Evolutionary conservation across 2,797 vertebrate species (phyloP).

Genomic region (Silurus lanzhouensis): DNA sequence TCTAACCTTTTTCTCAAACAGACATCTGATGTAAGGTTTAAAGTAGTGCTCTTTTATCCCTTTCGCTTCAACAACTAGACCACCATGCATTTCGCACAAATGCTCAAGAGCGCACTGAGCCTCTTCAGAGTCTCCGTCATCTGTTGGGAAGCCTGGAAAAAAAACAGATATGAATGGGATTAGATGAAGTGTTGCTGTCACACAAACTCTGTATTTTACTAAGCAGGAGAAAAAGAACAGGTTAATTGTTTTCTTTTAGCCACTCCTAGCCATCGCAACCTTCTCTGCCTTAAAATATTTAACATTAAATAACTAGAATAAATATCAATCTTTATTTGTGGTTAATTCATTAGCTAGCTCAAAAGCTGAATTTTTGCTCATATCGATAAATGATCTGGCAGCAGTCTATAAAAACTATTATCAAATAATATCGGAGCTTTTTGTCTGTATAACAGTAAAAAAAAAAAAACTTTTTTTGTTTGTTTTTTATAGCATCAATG

Average conservation of each 20-base stretch:
- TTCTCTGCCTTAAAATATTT: not conserved
- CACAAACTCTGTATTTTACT: not conserved
- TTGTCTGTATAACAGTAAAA: too few relatives aligned
- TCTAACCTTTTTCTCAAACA: slow-evolving; percentile 86
- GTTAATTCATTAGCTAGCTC: not conserved
- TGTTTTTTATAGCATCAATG: not conserved
- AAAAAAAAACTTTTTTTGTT: not conserved
- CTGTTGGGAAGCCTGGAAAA: slow-evolving; percentile 77
- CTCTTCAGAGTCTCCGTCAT: slow-evolving; percentile 66
- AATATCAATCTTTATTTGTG: not conserved
- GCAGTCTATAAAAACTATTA: not conserved
- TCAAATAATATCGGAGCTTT: not conserved
- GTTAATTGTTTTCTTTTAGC: not conserved
- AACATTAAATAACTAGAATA: too few relatives aligned
- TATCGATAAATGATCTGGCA: not conserved
- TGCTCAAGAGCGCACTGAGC: slow-evolving; percentile 84
- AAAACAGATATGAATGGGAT: not conserved
- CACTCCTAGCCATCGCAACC: not conserved
- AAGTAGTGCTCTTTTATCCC: slow-evolving; percentile 98
- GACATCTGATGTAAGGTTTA: slow-evolving; percentile 90
- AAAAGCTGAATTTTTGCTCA: not conserved
- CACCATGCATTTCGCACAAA: slow-evolving; percentile 90
- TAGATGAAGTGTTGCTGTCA: not conserved
- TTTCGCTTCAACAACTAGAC: slow-evolving; percentile 91
- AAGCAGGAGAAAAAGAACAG: not conserved